Evolutionary conservation across 2,888 invertebrate genomes (phyloP), one percentile per base, ranked within the genome.

Genomic region (Caenorhabditis auriculariae): DNA sequence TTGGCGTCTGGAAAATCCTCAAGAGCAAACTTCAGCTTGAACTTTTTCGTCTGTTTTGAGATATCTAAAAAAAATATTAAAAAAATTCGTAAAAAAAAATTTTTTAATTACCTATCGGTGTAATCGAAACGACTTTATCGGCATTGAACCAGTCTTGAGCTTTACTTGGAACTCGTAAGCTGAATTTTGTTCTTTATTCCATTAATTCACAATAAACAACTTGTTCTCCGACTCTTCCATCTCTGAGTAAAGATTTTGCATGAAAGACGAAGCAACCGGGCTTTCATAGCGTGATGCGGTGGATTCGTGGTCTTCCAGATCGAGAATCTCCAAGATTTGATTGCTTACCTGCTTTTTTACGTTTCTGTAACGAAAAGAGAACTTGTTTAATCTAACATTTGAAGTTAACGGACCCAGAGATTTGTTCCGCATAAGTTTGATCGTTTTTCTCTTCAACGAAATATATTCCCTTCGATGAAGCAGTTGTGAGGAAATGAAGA

Each of bases 131-230:
- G 4, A 60, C 56, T n/a, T 49, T 27, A 23, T 60, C 60, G 7
- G 60, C 60, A 26, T 49, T 55, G 9, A 60, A 29, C 60, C 60
- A 60, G 19, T 48, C 48, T 15, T n/a, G n/a, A n/a, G n/a, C n/a
- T 60, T 48, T 37, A 47, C 52, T 19, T 60, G 52, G 3, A 55
- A 51, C 23, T 60, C 60, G 3, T 48, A 43, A 27, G 52, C 28
- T 4, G 27, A 46, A 17, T 43, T 42, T 32, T 55, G 52, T 75
- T 89, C 90, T 80, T 89, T 41, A 27, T 52, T 44, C 32, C 15
- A 38, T 21, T 23, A 24, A 32, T 50, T 29, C 7, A 39, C 29
- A 26, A 4, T 27, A 38, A 37, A 24, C 4, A 23, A 15, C 37
- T 44, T 41, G 23, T 57, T 50, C 38, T 61, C 57, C 26, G 46